A percentile compares a stretch with the other conserved stretches of the same genome.
Conservation (phyloP, 2,888 invertebrate genomes). For the Parascotia fuliginaria region DNA sequence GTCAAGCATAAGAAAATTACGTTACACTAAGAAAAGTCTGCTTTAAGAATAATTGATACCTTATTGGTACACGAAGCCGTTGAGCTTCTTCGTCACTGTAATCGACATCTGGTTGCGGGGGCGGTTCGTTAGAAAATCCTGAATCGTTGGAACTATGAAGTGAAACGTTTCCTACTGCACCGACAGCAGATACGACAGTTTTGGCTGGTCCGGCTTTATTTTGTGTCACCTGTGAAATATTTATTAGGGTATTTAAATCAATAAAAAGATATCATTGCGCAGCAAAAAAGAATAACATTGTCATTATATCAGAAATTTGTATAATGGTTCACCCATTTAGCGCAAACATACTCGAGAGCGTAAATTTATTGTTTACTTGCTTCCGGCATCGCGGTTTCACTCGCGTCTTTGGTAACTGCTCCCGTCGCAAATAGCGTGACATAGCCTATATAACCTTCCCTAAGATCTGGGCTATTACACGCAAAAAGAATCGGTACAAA, state of each 20-base stretch:
- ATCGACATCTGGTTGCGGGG: constrained; percentile 95
- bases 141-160: constrained; percentile 97
- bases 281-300: too few species aligned
- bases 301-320: too few species aligned
- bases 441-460: too few species aligned
- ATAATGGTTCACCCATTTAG: too few species aligned
- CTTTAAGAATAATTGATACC: constrained; percentile 72
- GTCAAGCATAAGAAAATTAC: constrained; percentile 41
- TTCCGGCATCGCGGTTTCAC: too few species aligned
- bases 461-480: too few species aligned
- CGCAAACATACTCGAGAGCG: too few species aligned
- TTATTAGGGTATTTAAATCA: neutral
- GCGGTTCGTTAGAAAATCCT: constrained; percentile 95
- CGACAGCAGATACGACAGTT: constrained; percentile 77
- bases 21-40: neutral
- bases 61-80: constrained; percentile 86
- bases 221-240: constrained; percentile 63
- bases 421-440: too few species aligned
- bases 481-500: too few species aligned
- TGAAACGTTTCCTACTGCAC: constrained; percentile 89
- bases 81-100: constrained; percentile 95
- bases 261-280: too few species aligned
- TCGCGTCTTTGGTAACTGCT: too few species aligned
- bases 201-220: constrained; percentile 80
- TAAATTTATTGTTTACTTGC: too few species aligned